Conservation (phyloP, 1,140 invertebrate species). For the Leguminivora glycinivorella region DNA sequence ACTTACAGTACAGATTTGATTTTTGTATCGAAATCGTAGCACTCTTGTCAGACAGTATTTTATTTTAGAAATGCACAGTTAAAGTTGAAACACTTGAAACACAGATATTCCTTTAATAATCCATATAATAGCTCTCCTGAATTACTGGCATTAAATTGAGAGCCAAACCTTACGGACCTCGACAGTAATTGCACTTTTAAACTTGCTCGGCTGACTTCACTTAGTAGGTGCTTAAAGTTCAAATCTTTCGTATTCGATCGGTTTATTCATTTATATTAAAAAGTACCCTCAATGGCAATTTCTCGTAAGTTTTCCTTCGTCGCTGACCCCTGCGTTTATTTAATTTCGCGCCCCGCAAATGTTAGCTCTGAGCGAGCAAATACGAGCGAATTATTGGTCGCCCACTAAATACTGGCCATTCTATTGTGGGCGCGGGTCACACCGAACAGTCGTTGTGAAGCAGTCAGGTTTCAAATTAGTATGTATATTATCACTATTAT, state of each 20-base stretch:
- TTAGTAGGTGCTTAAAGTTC: background rate
- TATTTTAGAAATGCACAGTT: too few species aligned
- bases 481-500: too few species aligned
- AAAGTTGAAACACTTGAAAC: too few species aligned
- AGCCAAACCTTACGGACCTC: background rate
- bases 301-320: constrained; percentile 1
- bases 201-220: background rate
- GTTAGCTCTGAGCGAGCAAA: constrained; percentile 66
- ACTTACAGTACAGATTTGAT: too few species aligned
- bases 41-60: too few species aligned
- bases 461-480: too few species aligned
- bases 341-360: constrained; percentile 45
- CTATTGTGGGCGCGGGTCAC: background rate
- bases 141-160: background rate
- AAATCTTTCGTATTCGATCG: background rate
- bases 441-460: background rate
- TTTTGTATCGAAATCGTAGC: too few species aligned
- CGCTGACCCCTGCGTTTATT: constrained; percentile 27
- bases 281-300: constrained; percentile 5
- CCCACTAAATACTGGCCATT: constrained; percentile 36
- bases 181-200: background rate
- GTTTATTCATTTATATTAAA: background rate
- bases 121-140: background rate
- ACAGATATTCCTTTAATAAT: background rate
- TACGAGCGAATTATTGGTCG: constrained; percentile 70